phyloP scores from a whole-genome alignment of 2,113 vertebrate species.

The Rhabdornis inornatus region DNA sequence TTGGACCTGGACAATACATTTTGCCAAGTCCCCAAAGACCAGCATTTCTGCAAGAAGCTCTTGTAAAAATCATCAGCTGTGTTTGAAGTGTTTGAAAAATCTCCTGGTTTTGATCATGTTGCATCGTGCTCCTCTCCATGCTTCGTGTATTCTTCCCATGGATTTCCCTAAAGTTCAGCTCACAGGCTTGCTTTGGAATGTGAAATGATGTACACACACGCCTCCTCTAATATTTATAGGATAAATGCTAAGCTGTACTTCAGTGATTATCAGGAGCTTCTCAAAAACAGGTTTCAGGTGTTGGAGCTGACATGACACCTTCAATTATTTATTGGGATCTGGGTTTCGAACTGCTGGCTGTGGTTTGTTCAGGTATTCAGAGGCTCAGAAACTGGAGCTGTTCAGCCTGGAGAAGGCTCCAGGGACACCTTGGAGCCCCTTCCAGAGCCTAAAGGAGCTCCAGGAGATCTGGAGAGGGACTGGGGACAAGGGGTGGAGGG shows the following conservation, averaged over 20 bases:
- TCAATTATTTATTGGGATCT: conserved; percentile 52
- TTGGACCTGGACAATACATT: not conserved
- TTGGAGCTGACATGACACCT: not conserved
- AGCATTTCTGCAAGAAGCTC: not conserved
- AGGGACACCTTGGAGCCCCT: fast-evolving
- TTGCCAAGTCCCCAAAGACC: fast-evolving
- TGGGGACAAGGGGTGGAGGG: not conserved
- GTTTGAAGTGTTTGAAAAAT: not conserved
- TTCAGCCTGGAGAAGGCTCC: not conserved
- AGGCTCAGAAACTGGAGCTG: not conserved
- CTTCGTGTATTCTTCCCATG: not conserved
- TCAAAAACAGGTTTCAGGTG: not conserved
- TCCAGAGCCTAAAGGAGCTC: fast-evolving
- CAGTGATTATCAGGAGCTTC: conserved; percentile 13
- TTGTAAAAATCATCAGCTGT: not conserved
- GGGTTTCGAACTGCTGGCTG: not conserved
- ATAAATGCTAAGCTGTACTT: not conserved
- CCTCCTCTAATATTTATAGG: conserved; percentile 46
- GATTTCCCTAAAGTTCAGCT: not conserved
- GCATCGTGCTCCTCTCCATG: not conserved
- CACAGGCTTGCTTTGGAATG: conserved; percentile 37
- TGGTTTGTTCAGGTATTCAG: not conserved
- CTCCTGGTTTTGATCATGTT: not conserved
- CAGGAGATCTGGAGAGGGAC: not conserved
- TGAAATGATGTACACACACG: not conserved